Conservation (phyloP, 2,113 vertebrate genomes). For the Muntiacus reevesi region DNA sequence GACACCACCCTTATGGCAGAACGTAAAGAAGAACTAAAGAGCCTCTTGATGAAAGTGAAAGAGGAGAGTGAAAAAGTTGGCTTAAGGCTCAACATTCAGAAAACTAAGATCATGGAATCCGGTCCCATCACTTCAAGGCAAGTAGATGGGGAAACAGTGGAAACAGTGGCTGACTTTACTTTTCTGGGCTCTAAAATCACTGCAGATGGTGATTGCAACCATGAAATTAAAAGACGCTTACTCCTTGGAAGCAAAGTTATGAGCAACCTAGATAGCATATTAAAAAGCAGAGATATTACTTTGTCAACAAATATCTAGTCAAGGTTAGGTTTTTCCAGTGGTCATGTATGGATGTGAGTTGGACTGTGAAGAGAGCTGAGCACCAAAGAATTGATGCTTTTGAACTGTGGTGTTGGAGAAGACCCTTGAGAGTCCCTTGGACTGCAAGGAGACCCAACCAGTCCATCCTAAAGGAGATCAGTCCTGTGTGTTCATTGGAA, state of each 20-base stretch:
- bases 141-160: background rate
- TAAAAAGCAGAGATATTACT: background rate
- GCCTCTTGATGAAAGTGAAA: background rate
- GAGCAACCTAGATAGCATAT: background rate
- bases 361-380: background rate
- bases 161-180: background rate
- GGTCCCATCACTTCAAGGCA: background rate
- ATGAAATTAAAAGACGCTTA: background rate
- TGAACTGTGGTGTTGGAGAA: background rate
- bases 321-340: background rate
- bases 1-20: background rate
- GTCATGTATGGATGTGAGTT: background rate
- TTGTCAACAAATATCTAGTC: rapidly evolving
- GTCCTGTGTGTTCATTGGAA: no score
- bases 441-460: background rate
- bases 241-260: background rate
- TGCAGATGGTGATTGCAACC: background rate
- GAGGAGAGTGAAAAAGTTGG: background rate
- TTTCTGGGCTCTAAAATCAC: rapidly evolving
- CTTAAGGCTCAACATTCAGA: background rate
- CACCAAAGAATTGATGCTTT: rapidly evolving
- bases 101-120: background rate
- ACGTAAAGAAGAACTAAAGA: background rate
- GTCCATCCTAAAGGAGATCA: no score
- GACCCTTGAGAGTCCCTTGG: background rate